Conservation (phyloP, 2,113 vertebrate species). For the Sylvia atricapilla region DNA sequence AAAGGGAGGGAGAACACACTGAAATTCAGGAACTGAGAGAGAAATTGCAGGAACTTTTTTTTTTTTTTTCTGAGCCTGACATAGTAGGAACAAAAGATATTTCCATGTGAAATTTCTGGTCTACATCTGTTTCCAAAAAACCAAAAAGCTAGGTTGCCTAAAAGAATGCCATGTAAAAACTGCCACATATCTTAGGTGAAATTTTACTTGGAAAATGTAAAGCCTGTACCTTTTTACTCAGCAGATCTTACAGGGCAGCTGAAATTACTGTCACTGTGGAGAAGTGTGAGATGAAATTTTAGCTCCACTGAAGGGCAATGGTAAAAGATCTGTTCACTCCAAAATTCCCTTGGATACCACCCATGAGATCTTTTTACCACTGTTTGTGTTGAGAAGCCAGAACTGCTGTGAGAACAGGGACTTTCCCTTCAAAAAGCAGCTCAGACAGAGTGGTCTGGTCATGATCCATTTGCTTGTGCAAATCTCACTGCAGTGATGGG, state of each 20-base stretch:
- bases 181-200: not conserved
- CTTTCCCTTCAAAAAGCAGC: not conserved
- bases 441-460: not conserved
- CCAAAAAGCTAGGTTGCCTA: not conserved
- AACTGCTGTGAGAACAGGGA: not conserved
- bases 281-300: not conserved
- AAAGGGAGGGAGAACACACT: not conserved
- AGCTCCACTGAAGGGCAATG: not conserved
- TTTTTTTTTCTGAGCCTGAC: not conserved
- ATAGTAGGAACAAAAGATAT: not conserved
- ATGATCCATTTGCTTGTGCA: not conserved
- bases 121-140: not conserved
- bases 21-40: not conserved
- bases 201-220: not conserved
- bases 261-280: not conserved
- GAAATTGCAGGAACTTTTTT: not conserved
- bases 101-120: not conserved
- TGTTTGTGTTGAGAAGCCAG: slow-evolving; percentile 3
- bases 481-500: not conserved
- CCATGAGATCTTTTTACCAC: not conserved
- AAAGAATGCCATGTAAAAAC: not conserved
- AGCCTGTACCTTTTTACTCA: not conserved
- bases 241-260: not conserved
- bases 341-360: not conserved
- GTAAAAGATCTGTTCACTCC: not conserved